Conservation (phyloP, 1,140 invertebrate species). For the Cydia strobilella region DNA sequence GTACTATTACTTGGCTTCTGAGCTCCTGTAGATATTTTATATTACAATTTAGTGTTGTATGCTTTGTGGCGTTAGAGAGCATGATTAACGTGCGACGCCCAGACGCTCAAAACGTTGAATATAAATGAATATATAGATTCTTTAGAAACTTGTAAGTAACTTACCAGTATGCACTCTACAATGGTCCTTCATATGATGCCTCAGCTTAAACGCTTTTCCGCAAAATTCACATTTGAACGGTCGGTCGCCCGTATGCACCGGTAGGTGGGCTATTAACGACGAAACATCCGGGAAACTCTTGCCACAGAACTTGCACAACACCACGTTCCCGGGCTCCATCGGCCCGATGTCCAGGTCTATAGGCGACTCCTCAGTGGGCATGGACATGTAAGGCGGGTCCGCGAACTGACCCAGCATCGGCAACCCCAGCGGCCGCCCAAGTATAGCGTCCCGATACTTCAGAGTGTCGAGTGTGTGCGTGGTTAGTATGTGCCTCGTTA, state of each 20-base stretch:
- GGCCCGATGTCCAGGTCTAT: conserved; percentile 78
- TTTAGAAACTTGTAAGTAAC: conserved; percentile 42
- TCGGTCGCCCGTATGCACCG: conserved; percentile 92
- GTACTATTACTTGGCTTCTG: too few relatives aligned
- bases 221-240: conserved; percentile 96
- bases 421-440: conserved; percentile 77
- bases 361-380: conserved; percentile 73
- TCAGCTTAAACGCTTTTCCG: conserved; percentile 93
- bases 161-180: conserved; percentile 92
- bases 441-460: conserved; percentile 89
- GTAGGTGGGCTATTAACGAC: conserved; percentile 90
- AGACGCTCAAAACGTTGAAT: not conserved
- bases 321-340: conserved; percentile 85
- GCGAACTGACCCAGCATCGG: conserved; percentile 81
- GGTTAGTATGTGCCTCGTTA: conserved; percentile 92
- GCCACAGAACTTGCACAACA: conserved; percentile 94
- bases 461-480: conserved; percentile 92
- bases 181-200: conserved; percentile 96
- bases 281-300: conserved; percentile 94
- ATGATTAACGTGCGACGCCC: not conserved
- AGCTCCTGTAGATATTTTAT: too few relatives aligned
- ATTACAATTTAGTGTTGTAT: not conserved
- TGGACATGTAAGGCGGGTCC: conserved; percentile 73
- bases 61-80: not conserved
- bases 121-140: not conserved